Evolutionary conservation across 2,113 vertebrate genomes (phyloP), one percentile per base, ranked within the genome.

Genomic region (Collichthys lucidus): DNA sequence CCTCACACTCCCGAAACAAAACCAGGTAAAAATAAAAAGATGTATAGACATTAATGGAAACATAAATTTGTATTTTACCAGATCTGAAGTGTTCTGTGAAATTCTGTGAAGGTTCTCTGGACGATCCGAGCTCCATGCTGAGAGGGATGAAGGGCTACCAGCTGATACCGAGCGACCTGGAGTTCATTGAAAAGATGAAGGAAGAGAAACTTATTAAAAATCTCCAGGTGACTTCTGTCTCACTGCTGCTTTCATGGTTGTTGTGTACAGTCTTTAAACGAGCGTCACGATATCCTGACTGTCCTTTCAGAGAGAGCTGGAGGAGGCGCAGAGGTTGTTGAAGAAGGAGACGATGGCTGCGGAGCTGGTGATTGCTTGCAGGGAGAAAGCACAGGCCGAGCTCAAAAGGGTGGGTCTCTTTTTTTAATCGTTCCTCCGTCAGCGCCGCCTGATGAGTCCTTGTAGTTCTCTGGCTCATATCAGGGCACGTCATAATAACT

Each of bases 121-220:
- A 49, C 0, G 76, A 82, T 7, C 60, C 75, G 0, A n/a, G 72
- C 10, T 53, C 69, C 31, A 86, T 94, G 86, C 77, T 95, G 57
- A 92, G 84, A 59, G 93, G 93, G 12, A 95, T 94, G 94, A 89
- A 79, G 70, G 94, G 91, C 0, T 94, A 94, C 47, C 63, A 79
- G 61, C 64, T 87, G 67, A 94, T 90, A 0, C 11, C 49, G 0
- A 20, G 10, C 0, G 94, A 95, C 79, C 46, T 91, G 87, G 90
- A 93, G 15, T 95, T 94, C 4, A 85, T 95, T 3, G 46, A 80
- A n/a, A 90, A 74, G 50, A 76, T 89, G 55, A 86, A 84, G 17
- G 49, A 77, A 11, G 91, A 93, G 42, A 92, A 91, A 61, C 56
- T 46, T 11, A 0, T 82, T 1, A 93, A 85, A 46, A 69, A 78